Conservation (phyloP, 2,113 vertebrate genomes). For the Leuciscus idus region DNA sequence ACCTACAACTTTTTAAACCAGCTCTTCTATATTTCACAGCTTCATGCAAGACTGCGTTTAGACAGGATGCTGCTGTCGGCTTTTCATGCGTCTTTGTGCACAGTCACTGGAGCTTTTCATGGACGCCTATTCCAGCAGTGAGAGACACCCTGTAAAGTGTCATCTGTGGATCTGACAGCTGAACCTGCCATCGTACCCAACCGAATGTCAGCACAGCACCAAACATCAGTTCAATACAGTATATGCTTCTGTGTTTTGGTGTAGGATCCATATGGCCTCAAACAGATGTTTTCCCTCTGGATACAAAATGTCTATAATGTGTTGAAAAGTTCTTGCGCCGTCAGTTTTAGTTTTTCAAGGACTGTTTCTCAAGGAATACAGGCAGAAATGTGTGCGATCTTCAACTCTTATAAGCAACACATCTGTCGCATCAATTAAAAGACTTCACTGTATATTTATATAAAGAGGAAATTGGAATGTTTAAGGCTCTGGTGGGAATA, state of each 20-base stretch:
- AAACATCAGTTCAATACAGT: conserved; percentile 20
- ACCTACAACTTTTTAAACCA: conserved; percentile 30
- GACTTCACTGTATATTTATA: background rate
- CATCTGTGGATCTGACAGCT: conserved; percentile 36
- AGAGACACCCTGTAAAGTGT: conserved; percentile 32
- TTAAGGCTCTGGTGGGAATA: background rate
- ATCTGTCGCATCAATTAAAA: conserved; percentile 20
- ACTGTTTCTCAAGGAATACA: background rate
- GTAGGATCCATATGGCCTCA: conserved; percentile 31
- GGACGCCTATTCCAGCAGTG: background rate
- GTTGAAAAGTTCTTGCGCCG: conserved; percentile 23
- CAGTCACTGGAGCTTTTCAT: conserved; percentile 28
- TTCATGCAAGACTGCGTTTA: conserved; percentile 40
- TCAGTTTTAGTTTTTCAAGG: conserved; percentile 19
- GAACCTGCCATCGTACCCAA: background rate
- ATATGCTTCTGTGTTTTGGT: conserved; percentile 25
- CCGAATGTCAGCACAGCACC: conserved; percentile 8
- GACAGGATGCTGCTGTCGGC: conserved; percentile 31
- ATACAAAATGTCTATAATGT: conserved; percentile 34
- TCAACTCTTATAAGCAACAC: conserved; percentile 17
- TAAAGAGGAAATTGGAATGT: background rate
- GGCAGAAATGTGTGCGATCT: background rate
- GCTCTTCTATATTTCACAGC: conserved; percentile 36
- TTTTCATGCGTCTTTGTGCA: conserved; percentile 27
- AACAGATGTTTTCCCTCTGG: conserved; percentile 31